Percentiles rank a stretch among this genome's conserved stretches.
Conservation (phyloP, 2,113 vertebrate species). For the Chloropsis cyanopogon region DNA sequence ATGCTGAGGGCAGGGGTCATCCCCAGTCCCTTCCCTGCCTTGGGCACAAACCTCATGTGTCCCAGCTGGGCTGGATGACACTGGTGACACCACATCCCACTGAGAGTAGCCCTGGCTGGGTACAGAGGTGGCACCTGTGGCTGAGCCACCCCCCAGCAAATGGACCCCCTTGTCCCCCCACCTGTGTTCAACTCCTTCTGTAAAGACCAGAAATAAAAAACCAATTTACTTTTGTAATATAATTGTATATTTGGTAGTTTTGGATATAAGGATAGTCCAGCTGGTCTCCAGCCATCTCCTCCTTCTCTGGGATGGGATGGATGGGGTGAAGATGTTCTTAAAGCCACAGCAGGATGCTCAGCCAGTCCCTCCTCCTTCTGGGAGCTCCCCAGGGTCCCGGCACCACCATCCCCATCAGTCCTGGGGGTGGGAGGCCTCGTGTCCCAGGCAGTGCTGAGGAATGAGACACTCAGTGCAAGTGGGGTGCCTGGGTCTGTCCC, state of each 20-base stretch:
- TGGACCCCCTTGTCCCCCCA: background rate
- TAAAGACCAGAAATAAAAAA: slow-evolving; percentile 17
- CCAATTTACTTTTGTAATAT: slow-evolving; percentile 52
- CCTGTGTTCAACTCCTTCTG: background rate
- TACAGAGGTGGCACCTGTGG: background rate
- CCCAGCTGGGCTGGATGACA: slow-evolving; percentile 26
- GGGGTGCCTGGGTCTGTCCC: background rate
- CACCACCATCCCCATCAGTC: background rate
- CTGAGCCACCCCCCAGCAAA: background rate
- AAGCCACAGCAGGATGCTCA: background rate
- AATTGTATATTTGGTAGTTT: background rate
- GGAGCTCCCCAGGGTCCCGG: background rate
- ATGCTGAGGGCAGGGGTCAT: background rate
- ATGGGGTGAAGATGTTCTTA: background rate
- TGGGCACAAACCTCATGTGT: accelerated
- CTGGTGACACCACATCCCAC: accelerated
- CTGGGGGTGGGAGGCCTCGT: accelerated
- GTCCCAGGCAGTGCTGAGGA: background rate
- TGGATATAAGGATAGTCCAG: background rate
- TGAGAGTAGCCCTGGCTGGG: background rate
- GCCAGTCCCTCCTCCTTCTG: background rate
- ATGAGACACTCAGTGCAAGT: accelerated
- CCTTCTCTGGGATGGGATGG: background rate
- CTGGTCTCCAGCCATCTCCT: background rate
- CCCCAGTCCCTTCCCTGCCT: background rate